phyloP scores from a whole-genome alignment of 2,888 invertebrate species.

The Halictus quadricinctus region DNA sequence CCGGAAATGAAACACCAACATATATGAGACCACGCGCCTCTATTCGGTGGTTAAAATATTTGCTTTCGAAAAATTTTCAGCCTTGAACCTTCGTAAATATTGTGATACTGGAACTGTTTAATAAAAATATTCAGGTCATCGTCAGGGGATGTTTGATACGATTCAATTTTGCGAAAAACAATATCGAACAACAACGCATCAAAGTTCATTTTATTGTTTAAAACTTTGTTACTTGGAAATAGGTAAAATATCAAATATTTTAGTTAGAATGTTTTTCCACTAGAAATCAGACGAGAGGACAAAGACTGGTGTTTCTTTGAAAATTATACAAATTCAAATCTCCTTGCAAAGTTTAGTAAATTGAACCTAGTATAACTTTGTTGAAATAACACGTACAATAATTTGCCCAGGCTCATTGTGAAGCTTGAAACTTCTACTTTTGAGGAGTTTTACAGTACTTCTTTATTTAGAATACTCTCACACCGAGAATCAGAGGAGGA shows the following conservation, averaged over 20 bases:
- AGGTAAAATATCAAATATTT: neutral
- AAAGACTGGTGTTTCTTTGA: neutral
- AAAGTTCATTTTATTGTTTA: neutral
- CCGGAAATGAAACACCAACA: slow-evolving; percentile 30
- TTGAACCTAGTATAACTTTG: neutral
- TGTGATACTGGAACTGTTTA: neutral
- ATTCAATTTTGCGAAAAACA: neutral
- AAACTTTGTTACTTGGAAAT: neutral
- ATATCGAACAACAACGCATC: neutral
- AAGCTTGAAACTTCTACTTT: neutral
- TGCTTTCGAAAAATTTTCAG: neutral
- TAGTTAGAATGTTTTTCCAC: neutral
- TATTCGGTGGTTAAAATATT: slow-evolving; percentile 14
- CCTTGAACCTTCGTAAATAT: neutral
- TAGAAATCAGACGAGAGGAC: neutral
- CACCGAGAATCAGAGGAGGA: neutral
- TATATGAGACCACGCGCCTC: neutral
- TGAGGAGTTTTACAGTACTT: no score
- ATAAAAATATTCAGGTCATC: neutral
- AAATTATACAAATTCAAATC: neutral
- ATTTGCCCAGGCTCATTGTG: neutral
- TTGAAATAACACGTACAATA: neutral
- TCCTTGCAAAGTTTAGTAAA: neutral
- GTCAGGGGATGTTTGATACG: neutral
- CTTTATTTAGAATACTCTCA: neutral